Evolutionary conservation across 92 coral and sea anemone species (phyloP).

Genomic region (Galaxea fascicularis): DNA sequence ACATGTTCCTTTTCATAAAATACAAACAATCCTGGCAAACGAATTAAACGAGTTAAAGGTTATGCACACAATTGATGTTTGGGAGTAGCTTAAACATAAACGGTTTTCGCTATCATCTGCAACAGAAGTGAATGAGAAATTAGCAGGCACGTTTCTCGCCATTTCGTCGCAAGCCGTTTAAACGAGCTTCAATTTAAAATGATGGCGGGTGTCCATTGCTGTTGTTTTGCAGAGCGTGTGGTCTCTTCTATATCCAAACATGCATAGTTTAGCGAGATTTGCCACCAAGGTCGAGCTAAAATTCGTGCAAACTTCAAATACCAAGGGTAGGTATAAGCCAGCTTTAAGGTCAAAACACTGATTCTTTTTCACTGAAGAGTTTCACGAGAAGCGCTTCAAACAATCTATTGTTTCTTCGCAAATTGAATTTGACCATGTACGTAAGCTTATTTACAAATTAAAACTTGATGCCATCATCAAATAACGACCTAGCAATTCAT

Average conservation of each 20-base stretch:
- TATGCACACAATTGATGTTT: not conserved
- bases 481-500: slow-evolving; percentile 22
- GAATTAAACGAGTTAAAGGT: not conserved
- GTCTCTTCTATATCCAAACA: not conserved
- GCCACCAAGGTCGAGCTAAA: not conserved
- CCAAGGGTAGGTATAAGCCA: not conserved
- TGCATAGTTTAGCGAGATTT: not conserved
- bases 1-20: not conserved
- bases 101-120: not conserved
- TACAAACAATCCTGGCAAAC: not conserved
- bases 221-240: slow-evolving; percentile 15
- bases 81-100: not conserved
- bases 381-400: not conserved
- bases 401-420: not conserved
- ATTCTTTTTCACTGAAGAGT: not conserved
- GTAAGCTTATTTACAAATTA: slow-evolving; percentile 6
- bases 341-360: not conserved
- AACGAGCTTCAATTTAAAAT: not conserved
- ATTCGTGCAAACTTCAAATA: not conserved
- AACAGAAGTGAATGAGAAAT: not conserved
- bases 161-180: not conserved
- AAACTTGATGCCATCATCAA: slow-evolving; percentile 18
- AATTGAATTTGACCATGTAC: slow-evolving; percentile 16
- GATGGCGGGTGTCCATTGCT: slow-evolving; percentile 3
- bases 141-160: not conserved